Conservation (phyloP, 1,140 invertebrate species). For the Pogonomyrmex barbatus region DNA sequence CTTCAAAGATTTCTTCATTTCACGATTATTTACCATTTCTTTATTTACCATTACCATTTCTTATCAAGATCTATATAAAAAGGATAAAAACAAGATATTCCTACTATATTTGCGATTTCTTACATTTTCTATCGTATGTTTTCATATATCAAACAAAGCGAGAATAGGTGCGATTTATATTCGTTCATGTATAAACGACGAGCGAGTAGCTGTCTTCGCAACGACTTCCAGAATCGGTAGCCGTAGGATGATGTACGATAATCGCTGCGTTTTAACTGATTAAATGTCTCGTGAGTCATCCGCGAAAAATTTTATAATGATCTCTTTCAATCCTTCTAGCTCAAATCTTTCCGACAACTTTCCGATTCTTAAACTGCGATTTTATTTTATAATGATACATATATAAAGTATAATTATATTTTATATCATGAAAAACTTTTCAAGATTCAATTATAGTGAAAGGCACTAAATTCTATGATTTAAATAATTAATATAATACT, state of each 20-base stretch:
- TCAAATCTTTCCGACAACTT: not conserved
- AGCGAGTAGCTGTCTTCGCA: slow-evolving; percentile 52
- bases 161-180: slow-evolving; percentile 81
- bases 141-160: slow-evolving; percentile 37
- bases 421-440: not conserved
- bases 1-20: not conserved
- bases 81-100: not conserved
- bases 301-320: slow-evolving; percentile 7
- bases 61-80: not conserved
- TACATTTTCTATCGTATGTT: not conserved
- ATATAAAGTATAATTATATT: not conserved
- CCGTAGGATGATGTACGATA: slow-evolving; percentile 85
- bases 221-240: slow-evolving; percentile 84
- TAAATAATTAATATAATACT: not conserved
- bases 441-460: not conserved
- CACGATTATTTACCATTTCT: not conserved
- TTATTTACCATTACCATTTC: not conserved
- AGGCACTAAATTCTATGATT: not conserved
- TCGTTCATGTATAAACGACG: slow-evolving; percentile 48
- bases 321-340: not conserved
- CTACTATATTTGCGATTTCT: not conserved
- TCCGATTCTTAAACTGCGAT: not conserved
- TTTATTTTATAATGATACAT: not conserved
- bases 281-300: not conserved
- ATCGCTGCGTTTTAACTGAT: slow-evolving; percentile 83